phyloP scores from a whole-genome alignment of 2,888 invertebrate genomes.

The Cosmorhoe ocellata region DNA sequence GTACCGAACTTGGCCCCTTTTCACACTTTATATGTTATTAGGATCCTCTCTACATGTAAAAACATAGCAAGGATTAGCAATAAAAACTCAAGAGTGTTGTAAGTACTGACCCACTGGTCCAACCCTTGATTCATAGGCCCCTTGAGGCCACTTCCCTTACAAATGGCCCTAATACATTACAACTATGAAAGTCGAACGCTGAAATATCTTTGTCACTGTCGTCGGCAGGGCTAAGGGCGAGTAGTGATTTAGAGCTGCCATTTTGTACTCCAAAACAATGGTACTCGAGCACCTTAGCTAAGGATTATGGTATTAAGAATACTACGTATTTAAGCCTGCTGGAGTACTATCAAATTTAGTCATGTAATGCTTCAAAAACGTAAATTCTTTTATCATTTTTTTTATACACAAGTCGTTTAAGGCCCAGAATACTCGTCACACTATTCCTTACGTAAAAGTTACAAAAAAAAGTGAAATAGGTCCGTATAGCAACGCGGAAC shows the following conservation, averaged over 20 bases:
- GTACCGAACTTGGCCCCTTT: too few relatives aligned
- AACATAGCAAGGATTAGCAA: not conserved
- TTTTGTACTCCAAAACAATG: conserved; percentile 22
- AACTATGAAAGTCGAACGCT: conserved; percentile 38
- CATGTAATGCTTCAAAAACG: too few relatives aligned
- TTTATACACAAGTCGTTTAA: too few relatives aligned
- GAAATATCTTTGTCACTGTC: conserved; percentile 39
- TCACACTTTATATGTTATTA: too few relatives aligned
- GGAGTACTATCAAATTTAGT: too few relatives aligned
- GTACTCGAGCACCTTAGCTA: conserved; percentile 10
- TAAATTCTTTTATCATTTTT: too few relatives aligned
- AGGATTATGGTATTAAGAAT: not conserved
- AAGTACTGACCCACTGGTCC: conserved; percentile 21
- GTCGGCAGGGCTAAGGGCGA: conserved; percentile 27
- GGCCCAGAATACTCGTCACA: too few relatives aligned
- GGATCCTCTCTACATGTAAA: too few relatives aligned
- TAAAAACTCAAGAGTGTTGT: conserved; percentile 20
- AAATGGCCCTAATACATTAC: conserved; percentile 39
- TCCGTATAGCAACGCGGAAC: too few relatives aligned
- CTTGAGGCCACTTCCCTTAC: conserved; percentile 36
- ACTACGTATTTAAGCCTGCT: too few relatives aligned
- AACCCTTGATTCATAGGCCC: conserved; percentile 33
- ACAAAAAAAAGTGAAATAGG: too few relatives aligned
- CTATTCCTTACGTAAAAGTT: too few relatives aligned
- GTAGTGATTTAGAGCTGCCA: conserved; percentile 18